Percentiles rank a stretch among this genome's conserved stretches.
Conservation (phyloP, 2,113 vertebrate genomes). For the Cheirogaleus medius region DNA sequence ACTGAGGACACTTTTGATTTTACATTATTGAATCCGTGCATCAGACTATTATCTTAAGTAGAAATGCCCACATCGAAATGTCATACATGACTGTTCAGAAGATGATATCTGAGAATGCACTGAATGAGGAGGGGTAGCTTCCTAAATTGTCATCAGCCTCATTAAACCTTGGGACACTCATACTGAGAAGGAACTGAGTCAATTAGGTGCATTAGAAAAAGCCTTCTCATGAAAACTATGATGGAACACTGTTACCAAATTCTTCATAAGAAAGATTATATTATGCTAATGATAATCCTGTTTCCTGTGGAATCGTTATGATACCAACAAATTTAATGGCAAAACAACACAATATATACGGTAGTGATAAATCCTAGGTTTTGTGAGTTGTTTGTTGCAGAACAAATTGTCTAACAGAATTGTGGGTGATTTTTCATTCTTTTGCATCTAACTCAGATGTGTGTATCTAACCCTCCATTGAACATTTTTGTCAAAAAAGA, state of each 20-base stretch:
- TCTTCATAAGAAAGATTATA: neutral
- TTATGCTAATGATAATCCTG: neutral
- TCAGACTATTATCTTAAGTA: neutral
- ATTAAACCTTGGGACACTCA: neutral
- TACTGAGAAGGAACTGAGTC: neutral
- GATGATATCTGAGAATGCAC: neutral
- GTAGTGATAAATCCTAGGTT: neutral
- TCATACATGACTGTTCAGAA: neutral
- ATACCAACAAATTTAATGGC: neutral
- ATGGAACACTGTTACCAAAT: neutral
- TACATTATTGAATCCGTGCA: neutral
- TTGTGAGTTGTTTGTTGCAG: conserved; percentile 12
- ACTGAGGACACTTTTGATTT: neutral
- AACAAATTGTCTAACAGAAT: neutral
- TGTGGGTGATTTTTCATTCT: neutral
- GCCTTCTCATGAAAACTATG: neutral
- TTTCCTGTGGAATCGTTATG: neutral
- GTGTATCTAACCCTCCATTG: neutral
- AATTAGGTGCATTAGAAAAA: neutral
- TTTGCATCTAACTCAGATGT: neutral
- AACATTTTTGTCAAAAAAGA: conserved; percentile 2
- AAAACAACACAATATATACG: neutral
- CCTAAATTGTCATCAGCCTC: neutral
- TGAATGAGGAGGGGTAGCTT: neutral
- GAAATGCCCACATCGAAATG: neutral